Evolutionary conservation across 2,113 vertebrate species (phyloP), one percentile per base, ranked within the genome.

Genomic region (Crotalus helleri): DNA sequence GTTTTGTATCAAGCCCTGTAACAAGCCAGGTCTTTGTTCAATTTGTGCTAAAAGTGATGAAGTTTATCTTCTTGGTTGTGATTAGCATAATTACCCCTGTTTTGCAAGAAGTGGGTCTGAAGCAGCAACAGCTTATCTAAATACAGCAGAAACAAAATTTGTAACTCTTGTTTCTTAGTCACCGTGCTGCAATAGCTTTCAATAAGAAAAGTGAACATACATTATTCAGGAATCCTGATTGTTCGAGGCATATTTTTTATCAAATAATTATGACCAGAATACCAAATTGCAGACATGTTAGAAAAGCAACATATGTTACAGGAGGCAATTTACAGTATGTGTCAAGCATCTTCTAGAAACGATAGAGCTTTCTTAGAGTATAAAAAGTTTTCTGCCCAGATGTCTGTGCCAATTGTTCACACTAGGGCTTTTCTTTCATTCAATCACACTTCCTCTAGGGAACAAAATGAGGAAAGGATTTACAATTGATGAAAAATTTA

Each of bases 391-490:
- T 88, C 4, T 33, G n/a, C 93, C 90, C 92, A 92, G 92, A 94
- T 92, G 90, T 94, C 94, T 94, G 64, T 94, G 92, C 88, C 93
- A 92, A 57, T 93, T 92, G 85, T 87, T 55, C 61, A 91, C 94
- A 94, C 94, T 90, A 93, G 92, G 94, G 92, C 91, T 93, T 95
- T 96, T 93, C 92, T 89, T 94, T 92, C 89, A 64, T 94, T 95
- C 95, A 49, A 93, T 19, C 81, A 95, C 92, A 85, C 90, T 93
- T 96, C 95, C 93, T 94, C 94, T 91, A 94, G 92, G 87, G 93
- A 95, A 64, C 93, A 92, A 64, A 93, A 94, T 58, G 15, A 24
- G 93, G 55, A 85, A 92, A 92, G 91, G 51, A 96, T 92, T 94
- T 93, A 95, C 74, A 90, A 24, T 19, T 21, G n/a, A 59, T 85